A percentile compares a stretch with the other conserved stretches of the same genome.
These are phyloP conservation scores for Ophion costatus DNA, from an alignment of 2,888 invertebrate genomes.

Conservation along the genomic window DNA sequence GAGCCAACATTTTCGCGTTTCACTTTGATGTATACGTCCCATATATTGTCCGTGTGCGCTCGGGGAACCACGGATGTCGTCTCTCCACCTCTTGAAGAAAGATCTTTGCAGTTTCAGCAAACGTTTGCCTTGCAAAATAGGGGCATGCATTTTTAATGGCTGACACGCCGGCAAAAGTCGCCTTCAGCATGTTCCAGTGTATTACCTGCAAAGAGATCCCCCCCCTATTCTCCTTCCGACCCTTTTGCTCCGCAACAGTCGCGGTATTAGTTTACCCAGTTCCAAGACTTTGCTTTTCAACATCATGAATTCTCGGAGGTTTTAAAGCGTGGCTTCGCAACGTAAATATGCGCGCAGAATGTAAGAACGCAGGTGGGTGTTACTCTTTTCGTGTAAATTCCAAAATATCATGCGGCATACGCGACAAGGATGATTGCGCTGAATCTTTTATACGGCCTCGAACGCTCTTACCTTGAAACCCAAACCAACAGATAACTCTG, in stretches of 20 bases:
- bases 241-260: constrained; percentile 21
- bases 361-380: constrained; percentile 23
- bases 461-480: constrained; percentile 1
- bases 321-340: constrained; percentile 14
- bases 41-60: background rate
- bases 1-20: background rate
- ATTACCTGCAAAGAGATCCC: constrained; percentile 25
- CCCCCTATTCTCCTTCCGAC: background rate
- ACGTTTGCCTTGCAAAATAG: constrained; percentile 78
- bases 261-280: constrained; percentile 40
- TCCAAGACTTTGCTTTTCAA: constrained; percentile 26
- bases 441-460: constrained; percentile 75
- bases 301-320: constrained; percentile 48
- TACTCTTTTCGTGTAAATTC: constrained; percentile 31
- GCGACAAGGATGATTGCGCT: constrained; percentile 74
- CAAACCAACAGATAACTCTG: constrained; percentile 15
- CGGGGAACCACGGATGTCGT: constrained; percentile 13
- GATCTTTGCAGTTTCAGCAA: constrained; percentile 67
- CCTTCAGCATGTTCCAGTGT: constrained; percentile 37
- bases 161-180: constrained; percentile 48
- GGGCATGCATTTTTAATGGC: constrained; percentile 74
- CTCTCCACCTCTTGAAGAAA: constrained; percentile 14
- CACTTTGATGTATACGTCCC: background rate
- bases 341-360: constrained; percentile 8
- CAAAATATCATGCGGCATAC: constrained; percentile 66